These are phyloP conservation scores for Isotomurus palustris DNA, from an alignment of 2,888 invertebrate genomes.

Conservation along the genomic window DNA sequence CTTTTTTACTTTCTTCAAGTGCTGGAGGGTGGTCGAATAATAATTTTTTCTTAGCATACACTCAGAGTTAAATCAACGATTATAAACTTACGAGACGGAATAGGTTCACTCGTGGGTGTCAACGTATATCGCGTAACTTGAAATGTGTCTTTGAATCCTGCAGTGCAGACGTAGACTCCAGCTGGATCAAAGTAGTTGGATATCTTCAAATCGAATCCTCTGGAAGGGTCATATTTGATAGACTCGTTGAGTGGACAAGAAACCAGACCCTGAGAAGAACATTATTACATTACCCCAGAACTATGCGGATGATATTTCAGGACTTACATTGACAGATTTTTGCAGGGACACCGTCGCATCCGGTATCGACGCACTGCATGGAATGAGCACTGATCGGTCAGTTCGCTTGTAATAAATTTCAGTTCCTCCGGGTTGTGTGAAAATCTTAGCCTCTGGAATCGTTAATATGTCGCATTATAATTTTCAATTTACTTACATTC, in stretches of 20 bases:
- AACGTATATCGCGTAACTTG: slow-evolving; percentile 30
- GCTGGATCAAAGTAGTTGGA: slow-evolving; percentile 24
- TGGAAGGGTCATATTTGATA: slow-evolving; percentile 36
- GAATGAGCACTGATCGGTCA: slow-evolving; percentile 32
- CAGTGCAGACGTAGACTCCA: slow-evolving; percentile 39
- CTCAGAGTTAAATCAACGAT: no score
- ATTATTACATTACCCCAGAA: neutral
- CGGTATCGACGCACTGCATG: slow-evolving; percentile 38
- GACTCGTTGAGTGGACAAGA: slow-evolving; percentile 42
- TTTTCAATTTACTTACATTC: neutral
- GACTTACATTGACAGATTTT: slow-evolving; percentile 36
- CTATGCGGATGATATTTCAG: neutral
- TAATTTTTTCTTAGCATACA: no score
- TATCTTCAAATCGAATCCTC: slow-evolving; percentile 35
- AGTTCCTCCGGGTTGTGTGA: slow-evolving; percentile 31
- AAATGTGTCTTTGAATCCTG: slow-evolving; percentile 33
- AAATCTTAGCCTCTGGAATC: slow-evolving; percentile 26
- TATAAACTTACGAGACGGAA: no score
- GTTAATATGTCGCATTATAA: neutral
- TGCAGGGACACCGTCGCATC: slow-evolving; percentile 37
- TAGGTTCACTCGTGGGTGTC: no score
- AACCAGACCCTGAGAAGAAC: slow-evolving; percentile 28
- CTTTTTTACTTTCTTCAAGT: no score
- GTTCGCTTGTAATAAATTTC: slow-evolving; percentile 23
- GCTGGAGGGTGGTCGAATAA: no score